Conservation (phyloP, 2,113 vertebrate genomes). For the Xenopus tropicalis region UCB_Xtro_10.0 CM004451.2:63898001-63898500, state of each 20-base stretch:
- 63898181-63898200: conserved; percentile 11
- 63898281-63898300: conserved; percentile 25
- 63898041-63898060: conserved; percentile 17
- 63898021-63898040: conserved; percentile 2
- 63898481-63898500: conserved; percentile 36
- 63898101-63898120: conserved; percentile 16
- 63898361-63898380: conserved; percentile 44
- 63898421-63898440: conserved; percentile 14
- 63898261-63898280: conserved; percentile 21
- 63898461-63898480: conserved; percentile 29
- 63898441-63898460: conserved; percentile 10
- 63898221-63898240: conserved; percentile 12
- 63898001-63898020: conserved; percentile 30
- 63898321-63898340: conserved; percentile 39
- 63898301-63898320: conserved; percentile 6
- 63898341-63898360: conserved; percentile 48
- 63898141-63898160: conserved; percentile 13
- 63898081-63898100: conserved; percentile 19
- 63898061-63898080: conserved; percentile 30
- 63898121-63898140: conserved; percentile 20
- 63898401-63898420: conserved; percentile 7
- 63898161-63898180: conserved; percentile 8
- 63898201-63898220: conserved; percentile 15
- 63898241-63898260: neutral
- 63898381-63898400: neutral